Conservation (phyloP, 2,113 vertebrate species). For the Melanotaenia duboulayi region DNA sequence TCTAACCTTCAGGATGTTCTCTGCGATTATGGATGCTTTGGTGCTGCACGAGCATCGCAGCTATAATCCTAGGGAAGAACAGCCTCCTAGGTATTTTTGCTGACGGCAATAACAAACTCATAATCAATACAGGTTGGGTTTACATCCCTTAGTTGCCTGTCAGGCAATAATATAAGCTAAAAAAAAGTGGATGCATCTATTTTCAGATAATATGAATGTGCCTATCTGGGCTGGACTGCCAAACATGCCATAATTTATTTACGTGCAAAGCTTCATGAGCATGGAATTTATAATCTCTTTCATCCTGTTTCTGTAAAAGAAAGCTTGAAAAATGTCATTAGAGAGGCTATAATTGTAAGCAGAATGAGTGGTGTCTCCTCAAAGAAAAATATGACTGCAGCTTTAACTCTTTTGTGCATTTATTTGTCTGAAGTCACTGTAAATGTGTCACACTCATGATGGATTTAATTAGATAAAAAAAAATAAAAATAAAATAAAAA, state of each 20-base stretch:
- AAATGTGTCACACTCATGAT: not conserved
- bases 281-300: not conserved
- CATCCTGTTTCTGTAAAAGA: not conserved
- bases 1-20: constrained; percentile 54
- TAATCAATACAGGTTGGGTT: constrained; percentile 51
- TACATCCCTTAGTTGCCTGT: constrained; percentile 39
- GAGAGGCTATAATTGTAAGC: not conserved
- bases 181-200: constrained; percentile 5
- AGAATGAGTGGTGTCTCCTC: not conserved
- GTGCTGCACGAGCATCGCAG: constrained; percentile 46
- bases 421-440: not conserved
- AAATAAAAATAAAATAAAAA: not conserved
- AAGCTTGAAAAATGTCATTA: not conserved
- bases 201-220: constrained; percentile 16
- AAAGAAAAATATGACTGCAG: not conserved
- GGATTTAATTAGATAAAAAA: not conserved
- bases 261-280: not conserved
- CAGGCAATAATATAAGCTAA: not conserved
- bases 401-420: not conserved
- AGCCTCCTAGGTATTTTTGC: constrained; percentile 58
- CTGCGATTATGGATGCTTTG: constrained; percentile 31
- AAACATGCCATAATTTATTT: not conserved
- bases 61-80: constrained; percentile 50
- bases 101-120: constrained; percentile 50
- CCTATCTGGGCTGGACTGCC: not conserved